Conservation (phyloP, 2,888 invertebrate genomes). For the Pseudanteris insignis region DNA sequence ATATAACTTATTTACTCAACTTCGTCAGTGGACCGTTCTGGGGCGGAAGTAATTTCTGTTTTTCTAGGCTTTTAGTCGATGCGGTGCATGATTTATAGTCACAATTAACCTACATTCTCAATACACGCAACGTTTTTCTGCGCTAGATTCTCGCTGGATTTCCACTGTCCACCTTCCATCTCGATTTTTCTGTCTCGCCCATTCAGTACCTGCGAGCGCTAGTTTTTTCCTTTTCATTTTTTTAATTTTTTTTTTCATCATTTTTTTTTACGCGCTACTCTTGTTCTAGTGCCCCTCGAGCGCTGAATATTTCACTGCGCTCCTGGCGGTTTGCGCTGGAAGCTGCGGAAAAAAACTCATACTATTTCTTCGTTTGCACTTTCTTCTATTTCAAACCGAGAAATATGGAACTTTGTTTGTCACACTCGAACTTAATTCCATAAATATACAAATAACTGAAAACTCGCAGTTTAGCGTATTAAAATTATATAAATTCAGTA, state of each 20-base stretch:
- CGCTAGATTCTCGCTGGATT: conserved; percentile 43
- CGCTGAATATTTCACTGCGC: conserved; percentile 33
- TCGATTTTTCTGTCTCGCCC: conserved; percentile 14
- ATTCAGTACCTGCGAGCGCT: conserved; percentile 1
- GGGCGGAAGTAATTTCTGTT: conserved; percentile 8
- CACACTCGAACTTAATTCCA: no score
- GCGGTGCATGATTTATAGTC: conserved; percentile 41
- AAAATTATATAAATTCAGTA: no score
- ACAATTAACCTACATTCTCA: conserved; percentile 48
- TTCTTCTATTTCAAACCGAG: no score
- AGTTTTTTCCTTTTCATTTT: conserved; percentile 24
- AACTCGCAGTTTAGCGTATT: no score
- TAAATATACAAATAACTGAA: no score
- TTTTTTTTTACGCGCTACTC: conserved; percentile 27
- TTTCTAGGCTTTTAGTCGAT: conserved; percentile 8
- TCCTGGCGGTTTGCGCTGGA: conserved; percentile 9
- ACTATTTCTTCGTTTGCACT: no score
- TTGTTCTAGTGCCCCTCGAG: conserved; percentile 27
- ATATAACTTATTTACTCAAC: no score
- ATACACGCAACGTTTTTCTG: conserved; percentile 46
- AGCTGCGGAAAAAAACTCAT: neutral
- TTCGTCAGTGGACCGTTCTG: conserved; percentile 1
- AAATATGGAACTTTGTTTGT: no score
- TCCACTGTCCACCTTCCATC: conserved; percentile 14
- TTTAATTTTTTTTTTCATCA: conserved; percentile 6